Base-by-base conservation (phyloP, 2,113 vertebrate species). In the Blennius ocellaris region DNA sequence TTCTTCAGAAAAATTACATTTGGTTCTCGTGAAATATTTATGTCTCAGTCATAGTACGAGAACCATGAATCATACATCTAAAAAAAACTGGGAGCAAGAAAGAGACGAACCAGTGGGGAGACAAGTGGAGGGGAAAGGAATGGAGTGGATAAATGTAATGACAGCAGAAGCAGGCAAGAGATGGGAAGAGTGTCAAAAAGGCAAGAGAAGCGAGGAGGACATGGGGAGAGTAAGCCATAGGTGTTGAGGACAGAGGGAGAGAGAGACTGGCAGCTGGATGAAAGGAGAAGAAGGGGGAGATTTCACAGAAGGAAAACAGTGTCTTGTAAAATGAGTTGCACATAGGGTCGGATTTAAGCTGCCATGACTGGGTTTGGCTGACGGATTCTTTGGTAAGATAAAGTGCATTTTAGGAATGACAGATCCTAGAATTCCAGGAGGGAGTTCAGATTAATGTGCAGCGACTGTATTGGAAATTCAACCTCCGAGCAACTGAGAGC, bases 21-120 rank as follows among this genome's bases (percentile, higher is more conserved):
- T 89, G 89, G 72, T 82, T 73, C 76, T 69, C 0, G 73, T 92
- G 70, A 92, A 92, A 92, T 88, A 90, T 90, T 50, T 64, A 92
- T 90, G 75, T 53, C 63, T 72, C 57, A 85, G 83, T 88, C 82
- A 78, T 47, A 68, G 68, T 11, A 5, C 74, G 72, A 54, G 66
- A 76, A 69, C 62, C 73, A 78, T 88, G 65, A 92, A 91, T 90
- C 91, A 92, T 86, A 83, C 58, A 87, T 85, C 69, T 91, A 63
- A 69, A 65, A 70, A 60, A 81, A 66, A 72, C 39, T 38, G 71
- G 17, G 16, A 9, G 57, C 49, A 56, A 5, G 1, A 16, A 30
- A 21, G 16, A 16, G 40, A 45, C 56, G 39, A 51, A 40, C n/a
- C 17, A 5, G 16, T 15, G 47, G 12, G 52, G 40, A 51, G 55